phyloP scores from a whole-genome alignment of 2,797 vertebrate species.

The Distichodus sexfasciatus region DNA sequence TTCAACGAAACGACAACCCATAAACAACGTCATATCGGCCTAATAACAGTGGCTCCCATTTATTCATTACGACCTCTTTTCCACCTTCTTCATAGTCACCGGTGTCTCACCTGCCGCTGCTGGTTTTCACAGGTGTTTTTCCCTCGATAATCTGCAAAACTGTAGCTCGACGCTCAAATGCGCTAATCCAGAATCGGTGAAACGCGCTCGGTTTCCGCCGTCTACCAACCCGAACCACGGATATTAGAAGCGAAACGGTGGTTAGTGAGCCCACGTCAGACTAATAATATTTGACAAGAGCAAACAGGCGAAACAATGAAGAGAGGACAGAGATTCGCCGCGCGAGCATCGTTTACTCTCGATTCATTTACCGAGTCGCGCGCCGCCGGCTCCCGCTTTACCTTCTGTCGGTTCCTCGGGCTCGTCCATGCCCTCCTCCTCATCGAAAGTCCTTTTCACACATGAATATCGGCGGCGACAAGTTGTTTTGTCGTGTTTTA shows the following conservation, averaged over 20 bases:
- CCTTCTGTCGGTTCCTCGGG: conserved; percentile 77
- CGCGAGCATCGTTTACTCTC: background rate
- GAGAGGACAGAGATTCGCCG: background rate
- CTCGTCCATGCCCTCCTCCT: conserved; percentile 76
- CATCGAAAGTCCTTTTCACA: conserved; percentile 69
- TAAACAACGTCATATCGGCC: too few species aligned
- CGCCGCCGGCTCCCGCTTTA: conserved; percentile 55
- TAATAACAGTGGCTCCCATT: too few species aligned
- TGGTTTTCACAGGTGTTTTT: background rate
- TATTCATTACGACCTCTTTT: background rate
- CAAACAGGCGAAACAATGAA: too few species aligned
- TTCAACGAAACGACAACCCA: too few species aligned
- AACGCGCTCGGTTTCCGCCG: too few species aligned
- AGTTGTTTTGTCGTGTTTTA: background rate
- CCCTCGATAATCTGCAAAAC: too few species aligned
- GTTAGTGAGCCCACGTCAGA: too few species aligned
- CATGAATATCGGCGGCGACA: conserved; percentile 24
- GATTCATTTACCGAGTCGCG: background rate
- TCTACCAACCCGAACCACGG: too few species aligned
- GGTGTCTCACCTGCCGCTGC: background rate
- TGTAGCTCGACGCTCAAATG: too few species aligned
- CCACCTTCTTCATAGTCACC: background rate
- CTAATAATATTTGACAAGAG: too few species aligned
- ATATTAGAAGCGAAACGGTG: too few species aligned
- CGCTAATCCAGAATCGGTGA: too few species aligned